Evolutionary conservation across 2,888 invertebrate species (phyloP).

Genomic region (Dasypolia templi): DNA sequence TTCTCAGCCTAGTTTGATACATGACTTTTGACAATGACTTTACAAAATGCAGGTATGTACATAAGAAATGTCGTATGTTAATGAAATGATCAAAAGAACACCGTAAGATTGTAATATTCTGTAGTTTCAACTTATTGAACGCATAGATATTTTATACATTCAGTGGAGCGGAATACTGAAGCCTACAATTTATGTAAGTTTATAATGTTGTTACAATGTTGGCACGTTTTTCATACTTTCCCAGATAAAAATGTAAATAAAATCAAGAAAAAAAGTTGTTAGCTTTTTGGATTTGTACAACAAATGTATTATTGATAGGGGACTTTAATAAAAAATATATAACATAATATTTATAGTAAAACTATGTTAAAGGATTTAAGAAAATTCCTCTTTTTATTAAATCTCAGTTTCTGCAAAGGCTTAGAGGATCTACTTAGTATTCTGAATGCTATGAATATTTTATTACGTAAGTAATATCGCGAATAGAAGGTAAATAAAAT

Average conservation of each 20-base stretch:
- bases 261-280: conserved; percentile 47
- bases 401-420: conserved; percentile 16
- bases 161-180: conserved; percentile 28
- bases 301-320: conserved; percentile 59
- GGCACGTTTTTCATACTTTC: conserved; percentile 38
- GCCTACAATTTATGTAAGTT: conserved; percentile 21
- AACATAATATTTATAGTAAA: conserved; percentile 13
- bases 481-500: too few species aligned
- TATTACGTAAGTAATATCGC: neutral
- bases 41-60: neutral
- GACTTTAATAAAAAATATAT: conserved; percentile 40
- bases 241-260: conserved; percentile 45
- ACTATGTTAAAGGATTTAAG: conserved; percentile 32
- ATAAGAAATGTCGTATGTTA: neutral
- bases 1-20: neutral
- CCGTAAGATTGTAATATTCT: neutral
- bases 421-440: neutral
- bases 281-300: conserved; percentile 35
- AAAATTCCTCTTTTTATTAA: conserved; percentile 27
- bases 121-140: conserved; percentile 6
- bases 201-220: conserved; percentile 53
- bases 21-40: neutral
- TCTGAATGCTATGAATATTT: conserved; percentile 8
- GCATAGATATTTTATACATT: conserved; percentile 25
- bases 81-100: conserved; percentile 12